These are phyloP conservation scores for Musca vetustissima DNA, from an alignment of 1,140 invertebrate species.

Conservation along the genomic window DNA sequence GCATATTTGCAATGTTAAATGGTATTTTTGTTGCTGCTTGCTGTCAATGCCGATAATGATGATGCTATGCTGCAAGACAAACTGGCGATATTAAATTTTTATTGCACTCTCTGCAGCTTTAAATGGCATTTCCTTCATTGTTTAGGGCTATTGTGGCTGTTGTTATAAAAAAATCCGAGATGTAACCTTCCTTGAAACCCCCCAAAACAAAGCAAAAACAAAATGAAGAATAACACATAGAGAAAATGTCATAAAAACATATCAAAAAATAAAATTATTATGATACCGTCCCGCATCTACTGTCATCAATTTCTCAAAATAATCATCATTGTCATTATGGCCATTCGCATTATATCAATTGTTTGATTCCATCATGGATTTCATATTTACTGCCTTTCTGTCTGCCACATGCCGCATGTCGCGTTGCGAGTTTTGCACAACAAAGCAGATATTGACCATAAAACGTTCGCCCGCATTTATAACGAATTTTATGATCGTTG, in stretches of 20 bases:
- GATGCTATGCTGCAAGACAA: too few relatives aligned
- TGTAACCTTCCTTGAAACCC: too few relatives aligned
- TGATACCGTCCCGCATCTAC: slow-evolving; percentile 19
- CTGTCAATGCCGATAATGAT: neutral
- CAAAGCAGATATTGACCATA: neutral
- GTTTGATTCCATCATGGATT: slow-evolving; percentile 9
- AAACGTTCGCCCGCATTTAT: slow-evolving; percentile 19
- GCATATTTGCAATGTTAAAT: slow-evolving; percentile 3
- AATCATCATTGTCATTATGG: slow-evolving; percentile 2
- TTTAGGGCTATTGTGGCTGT: too few relatives aligned
- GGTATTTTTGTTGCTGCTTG: slow-evolving; percentile 7
- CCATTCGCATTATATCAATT: slow-evolving; percentile 4
- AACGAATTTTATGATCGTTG: too few relatives aligned
- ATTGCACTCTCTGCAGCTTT: too few relatives aligned
- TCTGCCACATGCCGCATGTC: neutral
- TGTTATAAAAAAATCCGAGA: too few relatives aligned
- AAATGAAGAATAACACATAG: too few relatives aligned
- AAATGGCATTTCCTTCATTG: too few relatives aligned
- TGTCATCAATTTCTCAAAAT: slow-evolving; percentile 17
- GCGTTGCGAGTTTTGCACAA: neutral
- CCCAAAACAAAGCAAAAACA: too few relatives aligned
- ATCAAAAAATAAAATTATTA: slow-evolving; percentile 17
- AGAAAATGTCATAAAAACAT: neutral
- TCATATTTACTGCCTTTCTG: slow-evolving; percentile 1
- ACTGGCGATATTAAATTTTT: too few relatives aligned